Conservation (phyloP, 2,797 vertebrate species). For the Aphelocoma californica region DNA sequence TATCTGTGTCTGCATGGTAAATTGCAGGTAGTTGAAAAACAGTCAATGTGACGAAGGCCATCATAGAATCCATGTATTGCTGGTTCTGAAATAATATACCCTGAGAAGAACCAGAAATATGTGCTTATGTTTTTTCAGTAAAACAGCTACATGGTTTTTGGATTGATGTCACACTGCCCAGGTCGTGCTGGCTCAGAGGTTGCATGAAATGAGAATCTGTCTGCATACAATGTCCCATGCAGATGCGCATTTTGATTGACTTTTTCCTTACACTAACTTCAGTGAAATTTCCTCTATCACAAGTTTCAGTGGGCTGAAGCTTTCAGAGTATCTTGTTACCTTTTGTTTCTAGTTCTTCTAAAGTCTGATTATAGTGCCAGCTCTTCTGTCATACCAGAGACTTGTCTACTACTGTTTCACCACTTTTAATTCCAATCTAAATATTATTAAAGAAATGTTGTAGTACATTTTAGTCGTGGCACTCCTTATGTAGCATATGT, state of each 20-base stretch:
- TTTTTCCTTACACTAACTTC: neutral
- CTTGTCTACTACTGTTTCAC: neutral
- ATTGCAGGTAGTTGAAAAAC: neutral
- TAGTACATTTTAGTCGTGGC: neutral
- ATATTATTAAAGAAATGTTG: neutral
- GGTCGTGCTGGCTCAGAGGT: neutral
- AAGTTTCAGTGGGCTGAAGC: neutral
- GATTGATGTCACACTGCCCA: neutral
- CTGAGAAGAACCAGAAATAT: neutral
- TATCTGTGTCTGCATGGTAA: neutral
- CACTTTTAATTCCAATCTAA: neutral
- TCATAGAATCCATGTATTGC: neutral
- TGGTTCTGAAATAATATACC: neutral
- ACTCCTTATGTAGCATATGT: neutral
- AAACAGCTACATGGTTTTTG: neutral
- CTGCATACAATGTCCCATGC: neutral
- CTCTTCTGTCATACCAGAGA: neutral
- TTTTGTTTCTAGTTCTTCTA: neutral
- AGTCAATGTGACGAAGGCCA: rapidly evolving
- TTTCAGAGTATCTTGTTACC: neutral
- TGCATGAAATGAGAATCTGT: neutral
- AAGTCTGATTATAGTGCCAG: neutral
- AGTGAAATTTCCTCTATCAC: neutral
- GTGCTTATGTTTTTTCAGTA: neutral
- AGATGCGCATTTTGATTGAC: neutral